Base-by-base conservation (phyloP, 2,113 vertebrate genomes). In the Leucoraja erinaceus region DNA sequence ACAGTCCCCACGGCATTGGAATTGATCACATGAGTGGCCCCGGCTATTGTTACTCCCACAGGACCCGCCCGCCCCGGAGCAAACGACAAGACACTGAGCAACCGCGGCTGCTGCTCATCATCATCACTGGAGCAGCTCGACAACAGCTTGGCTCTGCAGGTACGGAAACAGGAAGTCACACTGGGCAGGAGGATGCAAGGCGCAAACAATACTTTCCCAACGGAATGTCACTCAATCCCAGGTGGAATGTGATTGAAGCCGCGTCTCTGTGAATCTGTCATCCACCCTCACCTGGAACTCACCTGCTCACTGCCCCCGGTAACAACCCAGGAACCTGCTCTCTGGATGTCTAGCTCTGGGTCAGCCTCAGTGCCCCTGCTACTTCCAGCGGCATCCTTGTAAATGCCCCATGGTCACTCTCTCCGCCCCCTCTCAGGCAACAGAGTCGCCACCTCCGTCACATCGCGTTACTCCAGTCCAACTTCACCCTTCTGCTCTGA, bases 1-100 rank as follows among this genome's bases (percentile, higher is more conserved):
- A 95, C 95, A 94, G 94, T 94, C 94, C 95, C 95, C 93, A 93
- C 94, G 95, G 95, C 90, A 94, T 94, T 93, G 94, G 93, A 93
- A 93, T 98, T 95, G 94, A 94, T 96, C 98, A 95, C 96, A 47
- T 47, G 38, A 47, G 38, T 97, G 95, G 31, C 93, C 94, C 95
- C 94, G 94, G 97, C 96, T 98, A 95, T 95, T 95, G 96, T 98
- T 97, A 97, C 97, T 93, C 93, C 81, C 93, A 74, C 97, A 98
- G 97, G 96, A 96, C 96, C 93, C 94, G 95, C 94, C 94, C 95
- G 79, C n/a, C n/a, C n/a, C 38, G 95, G 95, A 22, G 96, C 96
- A 95, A 96, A 97, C 95, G 97, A 96, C 95, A 97, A 96, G 95
- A 94, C 84, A 25, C 95, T 96, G 77, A 88, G 28, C 47, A 94